Evolutionary conservation across 2,113 vertebrate genomes (phyloP), one percentile per base, ranked within the genome.

Genomic region (Silurus meridionalis): DNA sequence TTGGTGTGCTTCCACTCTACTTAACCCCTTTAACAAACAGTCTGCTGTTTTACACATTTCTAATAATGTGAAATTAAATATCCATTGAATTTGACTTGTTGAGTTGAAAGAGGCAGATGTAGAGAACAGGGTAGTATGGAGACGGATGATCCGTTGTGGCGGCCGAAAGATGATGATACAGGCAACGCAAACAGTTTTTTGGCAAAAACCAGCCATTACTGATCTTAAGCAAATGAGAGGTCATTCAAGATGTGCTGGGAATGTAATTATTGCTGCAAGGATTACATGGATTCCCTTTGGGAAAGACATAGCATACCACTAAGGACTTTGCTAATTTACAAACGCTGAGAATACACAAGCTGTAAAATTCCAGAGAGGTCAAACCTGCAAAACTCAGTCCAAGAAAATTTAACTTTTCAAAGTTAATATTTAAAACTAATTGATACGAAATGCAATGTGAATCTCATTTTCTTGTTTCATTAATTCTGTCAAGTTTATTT

Each of bases 401-500:
- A 37, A 37, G 2, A 37, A 37, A 37, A 82, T 11, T 6, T 5
- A 2, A 14, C 19, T 25, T 53, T 83, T 53, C 19, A 8, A 64
- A 8, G 25, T 19, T 55, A 82, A 23, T 53, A 6, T 79, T 37
- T 58, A 58, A 78, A 21, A 4, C 19, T 60, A 58, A 57, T 8
- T 60, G 23, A 74, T 55, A 79, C 15, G 15, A 50, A 67, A 23
- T 15, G 10, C 83, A 53, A 9, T 0, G 28, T 8, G 46, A 25
- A 8, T 58, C n/a, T n/a, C 5, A 52, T 14, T 25, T 64, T 81
- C 5, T 50, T n/a, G 60, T 52, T 64, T 82, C 50, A 64, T 64
- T 82, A 50, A 57, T 82, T 14, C 6, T 25, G 5, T n/a, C 46
- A 21, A 52, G 60, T 66, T 64, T 28, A 74, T 78, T 85, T 85